phyloP scores from a whole-genome alignment of 53 echinoderm and acorn worm species.

The Mesocentrotus franciscanus region DNA sequence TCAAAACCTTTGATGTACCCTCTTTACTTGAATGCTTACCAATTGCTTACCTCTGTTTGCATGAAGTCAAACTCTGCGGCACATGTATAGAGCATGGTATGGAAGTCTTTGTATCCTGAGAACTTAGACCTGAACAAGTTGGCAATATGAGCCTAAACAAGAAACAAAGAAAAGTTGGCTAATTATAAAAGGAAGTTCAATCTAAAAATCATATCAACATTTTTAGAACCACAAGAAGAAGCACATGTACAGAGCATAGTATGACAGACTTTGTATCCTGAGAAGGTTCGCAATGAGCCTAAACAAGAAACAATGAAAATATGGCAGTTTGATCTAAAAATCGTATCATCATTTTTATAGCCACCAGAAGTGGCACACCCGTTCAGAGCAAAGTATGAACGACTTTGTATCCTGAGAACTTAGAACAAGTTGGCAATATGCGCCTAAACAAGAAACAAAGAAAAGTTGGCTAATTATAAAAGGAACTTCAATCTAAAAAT shows the following conservation, averaged over 20 bases:
- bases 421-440: constrained; percentile 94
- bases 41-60: constrained; percentile 75
- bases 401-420: constrained; percentile 91
- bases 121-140: constrained; percentile 94
- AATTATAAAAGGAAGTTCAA: not conserved
- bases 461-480: not conserved
- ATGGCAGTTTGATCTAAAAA: too few species aligned
- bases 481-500: not conserved
- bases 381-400: constrained; percentile 95
- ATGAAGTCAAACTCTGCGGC: constrained; percentile 97
- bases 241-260: too few species aligned
- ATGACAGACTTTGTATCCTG: not conserved
- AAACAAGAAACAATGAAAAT: too few species aligned
- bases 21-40: too few species aligned
- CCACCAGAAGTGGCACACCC: too few species aligned
- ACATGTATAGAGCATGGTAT: constrained; percentile 93
- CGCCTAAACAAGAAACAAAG: constrained; percentile 66
- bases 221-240: not conserved
- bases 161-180: not conserved
- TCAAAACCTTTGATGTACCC: too few species aligned
- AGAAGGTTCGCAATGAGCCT: too few species aligned
- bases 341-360: not conserved
- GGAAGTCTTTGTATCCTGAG: constrained; percentile 91
- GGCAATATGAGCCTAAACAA: constrained; percentile 85
- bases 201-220: not conserved